phyloP scores from a whole-genome alignment of 2,113 vertebrate species.

The Plecotus auritus region DNA sequence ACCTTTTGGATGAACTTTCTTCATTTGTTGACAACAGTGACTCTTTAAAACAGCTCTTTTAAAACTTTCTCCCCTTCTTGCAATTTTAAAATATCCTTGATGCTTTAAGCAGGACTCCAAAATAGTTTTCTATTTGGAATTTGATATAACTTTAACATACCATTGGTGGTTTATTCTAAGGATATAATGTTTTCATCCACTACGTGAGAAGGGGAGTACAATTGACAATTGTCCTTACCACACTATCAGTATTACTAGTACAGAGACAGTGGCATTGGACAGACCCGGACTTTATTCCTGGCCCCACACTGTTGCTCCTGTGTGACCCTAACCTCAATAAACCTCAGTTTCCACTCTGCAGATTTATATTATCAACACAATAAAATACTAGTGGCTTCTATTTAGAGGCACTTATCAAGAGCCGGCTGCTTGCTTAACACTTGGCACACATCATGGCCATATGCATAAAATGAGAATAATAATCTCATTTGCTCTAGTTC shows the following conservation, averaged over 20 bases:
- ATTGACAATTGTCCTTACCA: background rate
- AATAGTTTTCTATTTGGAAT: background rate
- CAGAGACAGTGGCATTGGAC: background rate
- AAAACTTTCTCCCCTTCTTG: background rate
- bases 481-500: background rate
- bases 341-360: background rate
- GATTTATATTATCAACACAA: background rate
- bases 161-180: background rate
- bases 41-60: background rate
- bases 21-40: background rate
- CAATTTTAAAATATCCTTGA: background rate
- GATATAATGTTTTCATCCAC: background rate
- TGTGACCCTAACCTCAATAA: background rate
- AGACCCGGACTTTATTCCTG: background rate
- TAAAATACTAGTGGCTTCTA: background rate
- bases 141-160: background rate
- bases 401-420: background rate
- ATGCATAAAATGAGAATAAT: background rate
- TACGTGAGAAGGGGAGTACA: too few species aligned
- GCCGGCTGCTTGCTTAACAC: background rate
- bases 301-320: background rate
- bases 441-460: fast-evolving
- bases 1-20: background rate
- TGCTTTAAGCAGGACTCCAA: background rate
- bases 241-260: background rate